Percentiles rank a stretch among this genome's conserved stretches.
These are phyloP conservation scores for Dugesia japonica DNA, from an alignment of 2,888 invertebrate genomes.

Conservation along the genomic window DNA sequence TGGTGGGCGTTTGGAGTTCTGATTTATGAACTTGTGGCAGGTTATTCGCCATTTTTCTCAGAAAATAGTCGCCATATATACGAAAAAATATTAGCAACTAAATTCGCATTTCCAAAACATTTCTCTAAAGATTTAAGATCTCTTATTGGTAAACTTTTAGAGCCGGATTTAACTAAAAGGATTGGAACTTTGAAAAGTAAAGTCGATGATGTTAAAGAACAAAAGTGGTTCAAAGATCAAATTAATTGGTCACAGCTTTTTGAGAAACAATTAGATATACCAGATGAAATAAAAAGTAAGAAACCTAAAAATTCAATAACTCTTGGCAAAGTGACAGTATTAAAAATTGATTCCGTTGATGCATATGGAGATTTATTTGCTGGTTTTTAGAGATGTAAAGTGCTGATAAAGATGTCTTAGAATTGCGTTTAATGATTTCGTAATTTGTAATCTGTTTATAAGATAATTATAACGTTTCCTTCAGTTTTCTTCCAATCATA, in stretches of 20 bases:
- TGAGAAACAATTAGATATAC: not conserved
- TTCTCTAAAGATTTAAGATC: conserved; percentile 28
- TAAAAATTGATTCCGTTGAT: not conserved
- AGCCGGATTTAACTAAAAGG: conserved; percentile 26
- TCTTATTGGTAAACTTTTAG: conserved; percentile 32
- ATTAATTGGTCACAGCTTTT: not conserved
- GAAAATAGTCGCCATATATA: conserved; percentile 31
- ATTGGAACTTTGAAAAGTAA: conserved; percentile 32
- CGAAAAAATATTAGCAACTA: conserved; percentile 26
- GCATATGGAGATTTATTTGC: not conserved
- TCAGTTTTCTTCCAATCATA: no score
- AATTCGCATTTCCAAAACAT: conserved; percentile 23
- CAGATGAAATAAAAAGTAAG: not conserved
- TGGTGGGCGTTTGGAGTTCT: conserved; percentile 32
- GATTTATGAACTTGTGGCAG: conserved; percentile 13
- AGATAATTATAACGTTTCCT: no score
- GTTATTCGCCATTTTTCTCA: conserved; percentile 27
- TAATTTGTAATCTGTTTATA: no score
- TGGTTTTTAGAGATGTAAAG: not conserved
- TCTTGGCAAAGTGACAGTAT: not conserved
- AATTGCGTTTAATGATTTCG: no score
- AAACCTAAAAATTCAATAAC: not conserved
- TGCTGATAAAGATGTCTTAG: no score
- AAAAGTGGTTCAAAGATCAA: conserved; percentile 9
- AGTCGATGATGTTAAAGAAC: conserved; percentile 29